Evolutionary conservation across 1,140 invertebrate species (phyloP).

Genomic region (Drusus annulatus): DNA sequence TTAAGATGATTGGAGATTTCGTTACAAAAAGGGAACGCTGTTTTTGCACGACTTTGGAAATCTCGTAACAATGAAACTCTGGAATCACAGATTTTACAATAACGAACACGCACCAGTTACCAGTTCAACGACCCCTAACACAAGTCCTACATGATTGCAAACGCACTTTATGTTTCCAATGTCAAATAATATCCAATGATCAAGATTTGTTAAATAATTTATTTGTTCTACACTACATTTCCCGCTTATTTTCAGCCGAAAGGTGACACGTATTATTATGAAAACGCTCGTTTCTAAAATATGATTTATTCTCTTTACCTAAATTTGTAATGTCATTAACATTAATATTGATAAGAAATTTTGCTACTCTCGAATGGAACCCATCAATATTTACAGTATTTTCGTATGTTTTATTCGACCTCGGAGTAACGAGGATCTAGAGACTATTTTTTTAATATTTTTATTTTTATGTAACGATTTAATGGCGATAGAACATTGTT

Average conservation of each 20-base stretch:
- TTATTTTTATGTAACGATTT: not conserved
- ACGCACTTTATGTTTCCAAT: slow-evolving; percentile 22
- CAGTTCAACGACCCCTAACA: not conserved
- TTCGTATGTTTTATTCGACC: slow-evolving; percentile 14
- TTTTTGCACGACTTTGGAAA: too few species aligned
- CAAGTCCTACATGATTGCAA: slow-evolving; percentile 20
- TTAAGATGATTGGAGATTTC: too few species aligned
- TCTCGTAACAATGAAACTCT: too few species aligned
- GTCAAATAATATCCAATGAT: slow-evolving; percentile 3
- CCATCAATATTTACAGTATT: slow-evolving; percentile 49
- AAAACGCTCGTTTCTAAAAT: slow-evolving; percentile 51
- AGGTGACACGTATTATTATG: slow-evolving; percentile 30
- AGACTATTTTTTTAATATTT: not conserved
- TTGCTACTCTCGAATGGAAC: slow-evolving; percentile 55
- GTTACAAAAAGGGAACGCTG: too few species aligned
- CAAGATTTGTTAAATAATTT: slow-evolving; percentile 34
- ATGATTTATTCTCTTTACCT: slow-evolving; percentile 54
- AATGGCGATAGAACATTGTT: slow-evolving; percentile 25
- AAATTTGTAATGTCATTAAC: slow-evolving; percentile 54
- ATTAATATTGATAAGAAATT: slow-evolving; percentile 59
- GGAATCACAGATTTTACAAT: slow-evolving; percentile 12
- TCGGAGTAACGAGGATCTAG: slow-evolving; percentile 12
- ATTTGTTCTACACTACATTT: slow-evolving; percentile 52
- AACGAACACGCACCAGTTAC: not conserved
- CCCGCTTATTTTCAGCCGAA: slow-evolving; percentile 21